Percentiles rank a stretch among this genome's conserved stretches.
These are phyloP conservation scores for Bagarius yarrelli DNA, from an alignment of 2,113 vertebrate species.

Conservation along the genomic window DNA sequence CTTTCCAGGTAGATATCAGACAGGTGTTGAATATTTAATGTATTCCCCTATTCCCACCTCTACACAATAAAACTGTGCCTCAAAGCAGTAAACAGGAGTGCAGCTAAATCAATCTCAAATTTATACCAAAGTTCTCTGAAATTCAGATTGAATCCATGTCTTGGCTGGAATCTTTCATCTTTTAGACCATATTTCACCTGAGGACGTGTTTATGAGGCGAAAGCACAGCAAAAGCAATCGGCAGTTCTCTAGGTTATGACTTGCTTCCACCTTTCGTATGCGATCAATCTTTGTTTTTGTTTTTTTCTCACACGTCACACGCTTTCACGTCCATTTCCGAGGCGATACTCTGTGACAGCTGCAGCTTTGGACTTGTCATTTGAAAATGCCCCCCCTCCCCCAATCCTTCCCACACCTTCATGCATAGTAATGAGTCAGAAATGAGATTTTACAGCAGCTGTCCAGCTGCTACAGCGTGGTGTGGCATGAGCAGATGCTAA, in stretches of 20 bases:
- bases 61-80: conserved; percentile 25
- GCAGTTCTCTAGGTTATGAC: neutral
- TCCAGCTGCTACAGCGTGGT: conserved; percentile 31
- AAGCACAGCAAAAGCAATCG: neutral
- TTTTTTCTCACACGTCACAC: too few species aligned
- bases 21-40: conserved; percentile 34
- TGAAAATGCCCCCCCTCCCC: neutral
- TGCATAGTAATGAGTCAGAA: conserved; percentile 40
- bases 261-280: neutral
- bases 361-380: conserved; percentile 14
- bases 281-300: neutral
- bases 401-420: neutral
- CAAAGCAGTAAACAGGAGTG: conserved; percentile 17
- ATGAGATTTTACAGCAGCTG: conserved; percentile 27
- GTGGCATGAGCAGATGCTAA: conserved; percentile 19
- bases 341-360: conserved; percentile 7
- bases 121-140: conserved; percentile 10
- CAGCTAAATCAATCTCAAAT: neutral
- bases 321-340: neutral
- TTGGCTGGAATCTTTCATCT: conserved; percentile 1
- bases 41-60: neutral
- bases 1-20: conserved; percentile 20
- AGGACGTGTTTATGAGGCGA: conserved; percentile 1
- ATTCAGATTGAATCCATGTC: neutral
- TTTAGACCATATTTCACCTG: neutral